These are phyloP conservation scores for Pyrochroa serraticornis DNA, from an alignment of 2,888 invertebrate species.

Conservation along the genomic window DNA sequence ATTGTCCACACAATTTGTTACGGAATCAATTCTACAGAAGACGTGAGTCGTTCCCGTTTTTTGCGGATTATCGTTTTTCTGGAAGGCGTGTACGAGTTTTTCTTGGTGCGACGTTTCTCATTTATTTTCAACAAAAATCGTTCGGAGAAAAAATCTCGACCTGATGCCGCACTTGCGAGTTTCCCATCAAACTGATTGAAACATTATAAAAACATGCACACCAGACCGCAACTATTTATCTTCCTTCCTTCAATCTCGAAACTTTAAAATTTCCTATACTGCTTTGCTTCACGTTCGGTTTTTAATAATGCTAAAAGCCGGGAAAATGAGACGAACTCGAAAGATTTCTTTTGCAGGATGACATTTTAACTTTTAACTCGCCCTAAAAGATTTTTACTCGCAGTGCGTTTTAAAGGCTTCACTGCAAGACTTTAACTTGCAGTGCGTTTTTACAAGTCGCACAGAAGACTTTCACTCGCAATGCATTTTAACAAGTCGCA, in stretches of 20 bases:
- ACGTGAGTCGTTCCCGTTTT: not conserved
- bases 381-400: too few relatives aligned
- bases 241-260: constrained; percentile 28
- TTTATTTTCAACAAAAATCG: constrained; percentile 19
- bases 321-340: not conserved
- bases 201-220: constrained; percentile 33
- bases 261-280: constrained; percentile 28
- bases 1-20: not conserved
- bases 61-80: not conserved
- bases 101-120: constrained; percentile 8
- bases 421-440: too few relatives aligned
- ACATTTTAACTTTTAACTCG: too few relatives aligned
- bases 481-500: too few relatives aligned
- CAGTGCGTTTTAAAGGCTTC: too few relatives aligned
- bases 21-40: not conserved
- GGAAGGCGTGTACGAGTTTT: not conserved
- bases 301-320: constrained; percentile 24
- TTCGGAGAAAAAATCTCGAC: constrained; percentile 28
- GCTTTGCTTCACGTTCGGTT: constrained; percentile 18
- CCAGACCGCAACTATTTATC: constrained; percentile 24
- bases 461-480: too few relatives aligned
- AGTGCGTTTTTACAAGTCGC: too few relatives aligned
- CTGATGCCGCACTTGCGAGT: constrained; percentile 24
- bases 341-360: too few relatives aligned
- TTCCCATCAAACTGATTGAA: constrained; percentile 34